phyloP scores from a whole-genome alignment of 2,888 invertebrate genomes.

The Lepas anatifera region DNA sequence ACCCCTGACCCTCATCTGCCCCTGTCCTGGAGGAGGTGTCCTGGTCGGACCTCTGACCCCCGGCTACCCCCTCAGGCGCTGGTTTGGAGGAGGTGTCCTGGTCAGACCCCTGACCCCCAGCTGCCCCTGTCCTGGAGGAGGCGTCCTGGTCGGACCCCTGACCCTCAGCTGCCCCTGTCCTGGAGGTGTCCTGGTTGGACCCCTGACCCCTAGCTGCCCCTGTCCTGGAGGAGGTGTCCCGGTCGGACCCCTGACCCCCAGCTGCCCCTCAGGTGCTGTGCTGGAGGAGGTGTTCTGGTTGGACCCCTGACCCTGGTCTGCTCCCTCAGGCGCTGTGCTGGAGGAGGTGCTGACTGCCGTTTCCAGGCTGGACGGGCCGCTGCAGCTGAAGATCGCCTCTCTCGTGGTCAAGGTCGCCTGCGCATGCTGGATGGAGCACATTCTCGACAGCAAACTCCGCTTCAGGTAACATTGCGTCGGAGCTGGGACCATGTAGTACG shows the following conservation, averaged over 20 bases:
- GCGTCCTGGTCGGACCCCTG: too few species aligned
- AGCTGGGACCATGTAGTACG: not conserved
- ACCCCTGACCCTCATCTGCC: too few species aligned
- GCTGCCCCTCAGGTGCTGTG: too few species aligned
- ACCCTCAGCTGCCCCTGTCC: too few species aligned
- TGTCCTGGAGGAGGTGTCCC: too few species aligned
- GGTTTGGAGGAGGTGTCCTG: too few species aligned
- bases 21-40: too few species aligned
- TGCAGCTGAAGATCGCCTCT: slow-evolving; percentile 53
- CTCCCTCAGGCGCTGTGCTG: slow-evolving; percentile 53
- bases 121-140: too few species aligned
- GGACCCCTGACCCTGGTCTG: slow-evolving; percentile 19
- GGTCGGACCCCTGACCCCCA: too few species aligned
- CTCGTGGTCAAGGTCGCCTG: slow-evolving; percentile 69
- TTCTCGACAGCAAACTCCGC: slow-evolving; percentile 65
- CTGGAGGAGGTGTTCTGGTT: not conserved
- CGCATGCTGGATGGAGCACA: slow-evolving; percentile 77
- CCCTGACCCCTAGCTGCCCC: not conserved
- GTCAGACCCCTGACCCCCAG: too few species aligned
- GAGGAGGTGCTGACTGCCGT: slow-evolving; percentile 65
- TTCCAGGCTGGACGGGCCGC: slow-evolving; percentile 37
- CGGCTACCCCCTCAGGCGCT: too few species aligned
- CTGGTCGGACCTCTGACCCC: too few species aligned
- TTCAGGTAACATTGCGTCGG: slow-evolving; percentile 21
- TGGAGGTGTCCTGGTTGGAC: slow-evolving; percentile 17